Evolutionary conservation across 2,113 vertebrate species (phyloP).

Genomic region (Pseudorhombus dupliciocellatus): DNA sequence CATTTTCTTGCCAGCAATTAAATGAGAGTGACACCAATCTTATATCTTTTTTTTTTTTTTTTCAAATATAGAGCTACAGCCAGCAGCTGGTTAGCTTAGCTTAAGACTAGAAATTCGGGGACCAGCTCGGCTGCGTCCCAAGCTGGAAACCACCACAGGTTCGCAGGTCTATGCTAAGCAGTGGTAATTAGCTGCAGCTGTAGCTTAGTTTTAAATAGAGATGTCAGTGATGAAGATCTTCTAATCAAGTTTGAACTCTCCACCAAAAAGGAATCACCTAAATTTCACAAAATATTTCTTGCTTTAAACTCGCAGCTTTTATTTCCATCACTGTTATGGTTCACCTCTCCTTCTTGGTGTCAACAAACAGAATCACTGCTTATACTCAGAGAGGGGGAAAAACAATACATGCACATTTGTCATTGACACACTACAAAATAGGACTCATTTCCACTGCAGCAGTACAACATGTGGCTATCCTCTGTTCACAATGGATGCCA

Average conservation of each 20-base stretch:
- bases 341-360: not conserved
- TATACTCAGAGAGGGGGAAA: not conserved
- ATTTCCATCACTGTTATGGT: conserved; percentile 13
- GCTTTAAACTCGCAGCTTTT: conserved; percentile 1
- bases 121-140: too few relatives aligned
- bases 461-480: not conserved
- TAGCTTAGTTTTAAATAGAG: not conserved
- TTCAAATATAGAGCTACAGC: not conserved
- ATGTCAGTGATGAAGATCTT: not conserved
- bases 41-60: not conserved
- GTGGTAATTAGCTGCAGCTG: not conserved
- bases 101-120: not conserved
- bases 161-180: not conserved
- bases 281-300: conserved; percentile 11
- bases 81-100: not conserved
- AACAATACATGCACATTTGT: not conserved
- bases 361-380: conserved; percentile 20
- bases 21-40: not conserved
- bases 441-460: conserved; percentile 3
- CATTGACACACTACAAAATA: conserved; percentile 16
- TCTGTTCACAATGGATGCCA: conserved; percentile 9
- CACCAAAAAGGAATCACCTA: not conserved
- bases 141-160: too few relatives aligned
- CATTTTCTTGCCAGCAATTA: not conserved
- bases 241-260: not conserved